Evolutionary conservation across 2,888 invertebrate species (phyloP), one percentile per base, ranked within the genome.

Genomic region (Drosophila mettleri): DNA sequence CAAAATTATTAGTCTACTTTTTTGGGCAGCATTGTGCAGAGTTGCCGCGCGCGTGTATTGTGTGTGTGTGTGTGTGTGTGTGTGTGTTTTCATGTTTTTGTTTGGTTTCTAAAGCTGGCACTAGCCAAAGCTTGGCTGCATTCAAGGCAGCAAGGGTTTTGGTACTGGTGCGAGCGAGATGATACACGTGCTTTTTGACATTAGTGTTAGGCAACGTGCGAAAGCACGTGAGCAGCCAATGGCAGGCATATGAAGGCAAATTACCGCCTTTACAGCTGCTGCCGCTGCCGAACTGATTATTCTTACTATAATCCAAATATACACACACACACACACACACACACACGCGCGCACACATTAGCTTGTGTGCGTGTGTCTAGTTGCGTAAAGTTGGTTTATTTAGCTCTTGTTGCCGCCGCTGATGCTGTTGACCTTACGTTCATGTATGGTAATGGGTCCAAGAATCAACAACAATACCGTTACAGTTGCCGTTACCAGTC

Each of bases 101-200:
- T 75, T 75, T 75, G 74, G 74, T 72, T 75, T 75, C 76, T 38
- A 71, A 74, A 72, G 76, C 72, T 74, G 61, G 45, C 48, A 74
- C 52, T 74, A 24, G 59, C 52, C 39, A 75, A 74, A 75, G 72
- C 64, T 64, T 58, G 36, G 49, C 49, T 68, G 60, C 67, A 70
- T 48, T 67, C 57, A 60, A 38, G 53, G 36, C 54, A 60, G 41
- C 58, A 24, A 20, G 58, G 54, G 59, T 52, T 48, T 53, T 33
- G 33, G 48, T 31, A 61, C 76, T 64, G 76, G 74, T 76, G 74
- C 76, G 63, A 72, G 76, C 43, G 76, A 75, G 74, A 74, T 41
- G 68, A 60, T 53, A 60, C 69, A 69, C 74, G 77, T 75, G 76
- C 76, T 75, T 72, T 76, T 54, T 29, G 58, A 16, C 43, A 45